Base-by-base conservation (phyloP, 2,888 invertebrate genomes). In the Hirtodrosophila confusa region DNA sequence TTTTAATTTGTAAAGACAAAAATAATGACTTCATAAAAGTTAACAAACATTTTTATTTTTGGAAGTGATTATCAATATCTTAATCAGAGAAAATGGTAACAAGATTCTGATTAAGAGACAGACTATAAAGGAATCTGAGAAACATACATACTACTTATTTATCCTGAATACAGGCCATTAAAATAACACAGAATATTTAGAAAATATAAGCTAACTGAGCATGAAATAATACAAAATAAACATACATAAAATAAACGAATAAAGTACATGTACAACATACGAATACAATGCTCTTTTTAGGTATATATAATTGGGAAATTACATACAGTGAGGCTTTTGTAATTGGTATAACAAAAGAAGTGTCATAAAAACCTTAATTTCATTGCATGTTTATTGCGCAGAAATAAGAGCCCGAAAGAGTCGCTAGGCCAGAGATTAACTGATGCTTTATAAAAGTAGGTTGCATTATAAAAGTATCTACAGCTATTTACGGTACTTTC, bases 311-410 rank as follows among this genome's bases (percentile, higher is more conserved):
- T 17, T 1, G 17, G 17, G 17, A 2, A 29, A 12, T 12, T n/a
- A 29, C 23, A 24, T 9, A 36, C 17, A 3, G 9, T 8, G 29
- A 9, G 33, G 54, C n/a, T n/a, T n/a, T n/a, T n/a, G n/a, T 56
- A 69, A 56, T 50, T 62, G 58, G 37, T 33, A 24, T 12, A 61
- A 44, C 48, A 50, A 27, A 66, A 47, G 41, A 47, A 31, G 33
- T 40, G 48, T 45, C 54, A 63, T 75, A 77, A 79, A 31, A 85
- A 77, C 56, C 67, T 78, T 85, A 69, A 73, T 75, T 75, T 70
- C 69, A 77, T 45, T 44, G 17, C 44, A 71, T 67, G 75, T 73
- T 73, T 71, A 71, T 75, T 71, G 63, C 51, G 33, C 39, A 37
- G 51, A 63, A 61, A 61, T 53, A 74, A 69, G 69, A 44, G 45